Base-by-base conservation (phyloP, 1,140 invertebrate genomes). In the Yoshiicerus persimilis region DNA sequence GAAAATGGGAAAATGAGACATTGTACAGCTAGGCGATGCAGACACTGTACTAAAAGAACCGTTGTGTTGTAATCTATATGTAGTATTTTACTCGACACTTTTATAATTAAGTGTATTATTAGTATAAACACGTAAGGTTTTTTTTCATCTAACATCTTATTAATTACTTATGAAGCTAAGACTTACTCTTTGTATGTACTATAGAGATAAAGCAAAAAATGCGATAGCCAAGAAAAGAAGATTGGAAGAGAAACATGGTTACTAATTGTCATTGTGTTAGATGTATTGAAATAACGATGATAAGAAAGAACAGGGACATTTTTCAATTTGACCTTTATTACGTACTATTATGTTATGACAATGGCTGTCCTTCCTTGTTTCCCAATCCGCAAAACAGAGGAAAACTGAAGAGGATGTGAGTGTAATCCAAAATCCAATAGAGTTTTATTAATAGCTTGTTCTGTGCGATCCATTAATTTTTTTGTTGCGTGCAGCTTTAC, bases 391-490 rank as follows among this genome's bases (percentile, higher is more conserved):
- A 32, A 80, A 16, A 87, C 10, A 16, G 9, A 13, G 20, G 80
- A 23, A n/a, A 39, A 2, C 11, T 30, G 3, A 32, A 36, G 75
- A 38, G 30, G 30, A 6, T 38, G 32, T 83, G 36, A 83, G 32
- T 8, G 32, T 83, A 23, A 36, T 83, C 32, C 77, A 36, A 83
- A 36, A 38, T 38, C 32, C 77, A 83, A 10, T 0, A 32, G 75
- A 84, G 75, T 80, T 80, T 80, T 80, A 80, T 80, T 80, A 80
- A 80, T 80, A 80, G 75, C 30, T 80, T 80, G 30, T 80, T 34
- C 75, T 80, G 75, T 38, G 30, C 2, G 30, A 80, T 80, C 75
- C 75, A 80, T 80, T 80, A 38, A 36, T 80, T 80, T 80, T 80
- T 80, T 38, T 4, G 34, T 80, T 80, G 34, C 75, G 30, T 80